Evolutionary conservation across 1,140 invertebrate species (phyloP).

Genomic region (Akabosia matsudoensis): DNA sequence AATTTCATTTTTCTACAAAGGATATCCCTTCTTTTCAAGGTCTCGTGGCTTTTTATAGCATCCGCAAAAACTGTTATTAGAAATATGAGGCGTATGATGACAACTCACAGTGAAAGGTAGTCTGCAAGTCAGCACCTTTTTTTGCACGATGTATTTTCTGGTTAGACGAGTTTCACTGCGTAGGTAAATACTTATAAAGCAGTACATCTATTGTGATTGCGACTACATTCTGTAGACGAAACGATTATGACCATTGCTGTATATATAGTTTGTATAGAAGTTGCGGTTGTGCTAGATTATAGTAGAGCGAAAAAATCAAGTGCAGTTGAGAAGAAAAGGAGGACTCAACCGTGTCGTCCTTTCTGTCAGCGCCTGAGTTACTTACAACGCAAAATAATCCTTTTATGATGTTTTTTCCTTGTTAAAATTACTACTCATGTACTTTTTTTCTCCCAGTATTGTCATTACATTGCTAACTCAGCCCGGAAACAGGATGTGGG

Average conservation of each 20-base stretch:
- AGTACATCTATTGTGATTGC: background rate
- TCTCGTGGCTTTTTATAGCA: too few species aligned
- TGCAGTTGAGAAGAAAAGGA: background rate
- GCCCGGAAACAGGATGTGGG: background rate
- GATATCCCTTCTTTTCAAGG: too few species aligned
- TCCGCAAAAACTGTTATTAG: too few species aligned
- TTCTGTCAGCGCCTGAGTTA: slow-evolving; percentile 11
- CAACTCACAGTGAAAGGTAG: too few species aligned
- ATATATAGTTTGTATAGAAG: background rate
- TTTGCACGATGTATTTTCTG: slow-evolving; percentile 1
- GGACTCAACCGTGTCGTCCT: background rate
- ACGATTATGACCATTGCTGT: background rate
- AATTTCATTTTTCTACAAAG: too few species aligned
- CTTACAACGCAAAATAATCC: slow-evolving; percentile 1
- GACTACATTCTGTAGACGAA: background rate
- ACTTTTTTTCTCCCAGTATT: background rate
- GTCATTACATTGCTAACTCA: background rate
- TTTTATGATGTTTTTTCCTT: background rate
- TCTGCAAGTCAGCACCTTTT: background rate
- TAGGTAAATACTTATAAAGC: slow-evolving; percentile 1
- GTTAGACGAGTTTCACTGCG: slow-evolving; percentile 15
- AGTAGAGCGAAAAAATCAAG: background rate
- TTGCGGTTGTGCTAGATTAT: background rate
- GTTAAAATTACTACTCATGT: background rate
- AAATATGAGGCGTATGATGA: too few species aligned